A percentile compares a stretch with the other conserved stretches of the same genome.
phyloP scores from a whole-genome alignment of 2,113 vertebrate species.

The Bathybates hornii region DNA sequence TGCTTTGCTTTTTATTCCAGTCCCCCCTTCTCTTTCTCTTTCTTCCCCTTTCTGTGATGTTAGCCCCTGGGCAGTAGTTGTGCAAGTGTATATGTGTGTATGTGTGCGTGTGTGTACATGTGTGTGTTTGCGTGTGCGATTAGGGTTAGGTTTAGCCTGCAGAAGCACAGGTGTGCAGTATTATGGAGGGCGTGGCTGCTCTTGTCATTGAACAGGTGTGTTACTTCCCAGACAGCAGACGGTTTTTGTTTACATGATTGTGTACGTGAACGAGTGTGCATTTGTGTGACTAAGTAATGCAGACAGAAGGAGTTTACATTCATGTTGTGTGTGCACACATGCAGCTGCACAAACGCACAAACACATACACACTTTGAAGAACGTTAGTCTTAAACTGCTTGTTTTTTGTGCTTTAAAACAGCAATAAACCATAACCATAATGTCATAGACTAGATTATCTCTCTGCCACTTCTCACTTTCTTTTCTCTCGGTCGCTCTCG shows the following conservation, averaged over 20 bases:
- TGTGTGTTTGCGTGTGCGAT: conserved; percentile 16
- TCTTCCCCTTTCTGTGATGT: conserved; percentile 37
- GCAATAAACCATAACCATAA: conserved; percentile 19
- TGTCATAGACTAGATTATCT: conserved; percentile 43
- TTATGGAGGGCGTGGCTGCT: conserved; percentile 63
- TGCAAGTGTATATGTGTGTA: conserved; percentile 18
- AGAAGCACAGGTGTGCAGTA: conserved; percentile 68
- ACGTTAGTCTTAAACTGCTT: neutral
- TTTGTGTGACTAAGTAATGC: conserved; percentile 37
- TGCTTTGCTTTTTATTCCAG: conserved; percentile 19
- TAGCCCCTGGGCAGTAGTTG: conserved; percentile 51
- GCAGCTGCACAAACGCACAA: neutral
- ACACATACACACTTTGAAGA: neutral
- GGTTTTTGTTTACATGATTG: conserved; percentile 33
- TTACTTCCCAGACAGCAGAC: conserved; percentile 62
- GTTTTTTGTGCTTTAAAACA: conserved; percentile 5
- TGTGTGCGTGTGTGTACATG: neutral
- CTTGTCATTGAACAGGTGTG: conserved; percentile 69
- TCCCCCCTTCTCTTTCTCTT: conserved; percentile 2
- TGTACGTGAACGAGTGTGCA: conserved; percentile 1
- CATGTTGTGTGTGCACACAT: neutral
- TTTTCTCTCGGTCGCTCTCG: neutral
- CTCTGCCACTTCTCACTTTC: conserved; percentile 4
- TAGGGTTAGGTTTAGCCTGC: conserved; percentile 56
- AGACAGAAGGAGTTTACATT: conserved; percentile 22